These are phyloP conservation scores for Apistogramma diplotaenia DNA, from an alignment of 2,113 vertebrate species.

Conservation along the genomic window DNA sequence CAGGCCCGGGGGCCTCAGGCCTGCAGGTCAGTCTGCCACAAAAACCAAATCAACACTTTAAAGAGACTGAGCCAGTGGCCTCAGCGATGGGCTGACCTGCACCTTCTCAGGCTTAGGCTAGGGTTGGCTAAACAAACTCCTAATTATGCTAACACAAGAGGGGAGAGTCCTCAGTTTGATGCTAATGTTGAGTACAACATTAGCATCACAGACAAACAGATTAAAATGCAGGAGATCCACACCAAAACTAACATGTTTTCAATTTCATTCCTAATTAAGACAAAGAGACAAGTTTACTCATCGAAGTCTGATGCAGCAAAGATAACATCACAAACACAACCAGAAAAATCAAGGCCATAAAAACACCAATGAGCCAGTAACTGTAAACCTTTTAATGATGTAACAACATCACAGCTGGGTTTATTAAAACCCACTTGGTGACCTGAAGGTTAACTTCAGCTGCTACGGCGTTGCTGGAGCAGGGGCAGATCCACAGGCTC, in stretches of 20 bases:
- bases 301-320: neutral
- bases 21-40: conserved; percentile 52
- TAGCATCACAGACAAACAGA: neutral
- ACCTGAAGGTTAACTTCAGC: neutral
- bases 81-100: conserved; percentile 20
- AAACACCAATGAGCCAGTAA: neutral
- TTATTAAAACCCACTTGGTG: neutral
- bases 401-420: neutral
- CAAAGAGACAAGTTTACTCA: neutral
- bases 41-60: conserved; percentile 66
- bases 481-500: conserved; percentile 54
- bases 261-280: neutral
- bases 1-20: conserved; percentile 20
- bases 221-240: neutral
- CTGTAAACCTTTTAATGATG: neutral
- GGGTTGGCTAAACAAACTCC: conserved; percentile 72
- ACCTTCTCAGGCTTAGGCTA: conserved; percentile 53
- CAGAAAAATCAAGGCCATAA: too few species aligned
- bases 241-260: neutral
- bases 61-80: conserved; percentile 25
- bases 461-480: neutral
- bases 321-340: neutral
- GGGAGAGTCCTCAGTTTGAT: conserved; percentile 47
- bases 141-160: conserved; percentile 71
- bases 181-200: too few species aligned